Conservation (phyloP, 1,140 invertebrate species). For the Matsumurasca onukii region DNA sequence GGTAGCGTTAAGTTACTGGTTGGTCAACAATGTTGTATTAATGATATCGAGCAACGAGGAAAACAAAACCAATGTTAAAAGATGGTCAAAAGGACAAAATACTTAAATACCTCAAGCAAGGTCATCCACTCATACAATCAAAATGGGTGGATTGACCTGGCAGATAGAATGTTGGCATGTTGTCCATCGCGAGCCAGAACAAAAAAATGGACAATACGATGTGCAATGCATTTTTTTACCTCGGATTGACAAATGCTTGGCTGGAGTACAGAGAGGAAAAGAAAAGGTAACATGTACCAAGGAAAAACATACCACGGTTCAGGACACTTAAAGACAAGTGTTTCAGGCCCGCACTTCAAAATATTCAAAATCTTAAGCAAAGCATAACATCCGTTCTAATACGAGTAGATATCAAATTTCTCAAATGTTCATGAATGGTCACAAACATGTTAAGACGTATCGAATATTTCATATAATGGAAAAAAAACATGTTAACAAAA, state of each 20-base stretch:
- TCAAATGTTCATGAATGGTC: no score
- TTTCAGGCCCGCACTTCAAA: no score
- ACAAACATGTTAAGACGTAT: no score
- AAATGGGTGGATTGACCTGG: conserved; percentile 43
- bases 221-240: conserved; percentile 35
- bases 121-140: conserved; percentile 44
- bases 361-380: no score
- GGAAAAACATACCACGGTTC: conserved; percentile 23
- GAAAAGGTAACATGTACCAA: conserved; percentile 19
- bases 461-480: no score
- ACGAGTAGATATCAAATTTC: no score
- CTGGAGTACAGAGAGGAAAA: conserved; percentile 12
- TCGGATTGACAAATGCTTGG: no score
- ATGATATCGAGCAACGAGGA: conserved; percentile 32
- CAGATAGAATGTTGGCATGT: conserved; percentile 35
- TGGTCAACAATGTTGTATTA: conserved; percentile 28
- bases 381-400: no score
- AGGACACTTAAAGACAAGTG: conserved; percentile 30
- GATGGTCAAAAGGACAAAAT: conserved; percentile 45
- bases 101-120: conserved; percentile 41
- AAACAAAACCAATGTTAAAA: conserved; percentile 31
- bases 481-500: no score
- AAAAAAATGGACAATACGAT: conserved; percentile 38
- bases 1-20: conserved; percentile 33
- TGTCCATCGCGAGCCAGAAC: conserved; percentile 35